Conservation (phyloP, 2,797 vertebrate species). For the Periophthalmus magnuspinnatus region DNA sequence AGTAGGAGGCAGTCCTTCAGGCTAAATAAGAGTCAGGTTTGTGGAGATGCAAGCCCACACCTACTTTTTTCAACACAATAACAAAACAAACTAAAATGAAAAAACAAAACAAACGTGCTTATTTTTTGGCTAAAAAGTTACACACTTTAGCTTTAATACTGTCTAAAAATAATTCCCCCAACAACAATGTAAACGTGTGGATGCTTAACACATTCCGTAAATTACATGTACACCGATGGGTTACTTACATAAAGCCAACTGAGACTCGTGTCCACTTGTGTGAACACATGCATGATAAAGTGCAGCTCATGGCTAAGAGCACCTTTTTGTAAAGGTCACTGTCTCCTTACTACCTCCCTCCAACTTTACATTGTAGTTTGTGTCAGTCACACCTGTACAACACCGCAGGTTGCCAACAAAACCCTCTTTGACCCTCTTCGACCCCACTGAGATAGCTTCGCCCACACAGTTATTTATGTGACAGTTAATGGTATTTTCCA, state of each 20-base stretch:
- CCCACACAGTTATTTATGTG: slow-evolving; percentile 25
- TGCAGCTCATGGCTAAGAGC: not conserved
- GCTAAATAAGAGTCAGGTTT: too few species aligned
- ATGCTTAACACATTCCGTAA: not conserved
- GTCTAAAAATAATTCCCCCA: not conserved
- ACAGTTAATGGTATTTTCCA: slow-evolving; percentile 37
- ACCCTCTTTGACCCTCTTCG: slow-evolving; percentile 17
- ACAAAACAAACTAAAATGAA: too few species aligned
- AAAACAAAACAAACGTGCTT: too few species aligned
- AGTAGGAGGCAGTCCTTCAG: too few species aligned
- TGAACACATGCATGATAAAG: slow-evolving; percentile 9
- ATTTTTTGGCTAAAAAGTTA: too few species aligned
- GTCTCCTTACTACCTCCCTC: slow-evolving; percentile 46
- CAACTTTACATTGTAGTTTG: slow-evolving; percentile 43
- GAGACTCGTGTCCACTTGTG: slow-evolving; percentile 7
- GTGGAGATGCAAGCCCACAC: too few species aligned
- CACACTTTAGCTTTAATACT: too few species aligned
- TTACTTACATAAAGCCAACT: slow-evolving; percentile 3
- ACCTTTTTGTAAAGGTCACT: slow-evolving; percentile 59
- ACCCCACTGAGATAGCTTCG: slow-evolving; percentile 20
- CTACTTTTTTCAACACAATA: too few species aligned
- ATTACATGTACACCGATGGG: not conserved
- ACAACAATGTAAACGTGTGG: not conserved
- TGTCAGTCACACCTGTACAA: slow-evolving; percentile 56
- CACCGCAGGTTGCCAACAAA: slow-evolving; percentile 38